These are phyloP conservation scores for Ibidorhyncha struthersii DNA, from an alignment of 2,113 vertebrate species.

Conservation along the genomic window DNA sequence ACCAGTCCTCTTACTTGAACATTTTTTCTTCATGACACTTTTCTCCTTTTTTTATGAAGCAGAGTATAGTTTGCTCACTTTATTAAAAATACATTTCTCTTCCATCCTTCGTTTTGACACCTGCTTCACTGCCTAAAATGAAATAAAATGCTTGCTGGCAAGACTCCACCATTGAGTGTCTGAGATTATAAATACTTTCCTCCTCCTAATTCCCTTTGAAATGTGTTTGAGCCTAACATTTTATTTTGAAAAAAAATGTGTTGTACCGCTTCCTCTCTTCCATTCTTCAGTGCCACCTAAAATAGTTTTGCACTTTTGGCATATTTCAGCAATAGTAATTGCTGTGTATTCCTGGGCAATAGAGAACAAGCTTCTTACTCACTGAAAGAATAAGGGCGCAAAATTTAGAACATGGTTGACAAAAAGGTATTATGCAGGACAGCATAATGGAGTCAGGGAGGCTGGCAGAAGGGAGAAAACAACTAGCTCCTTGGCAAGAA, in stretches of 20 bases:
- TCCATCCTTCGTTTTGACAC: conserved; percentile 44
- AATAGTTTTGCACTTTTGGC: background rate
- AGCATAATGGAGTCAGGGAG: background rate
- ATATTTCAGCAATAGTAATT: background rate
- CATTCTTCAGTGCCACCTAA: background rate
- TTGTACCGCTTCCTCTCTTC: background rate
- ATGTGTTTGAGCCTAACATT: background rate
- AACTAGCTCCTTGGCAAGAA: background rate
- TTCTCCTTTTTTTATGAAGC: conserved; percentile 72
- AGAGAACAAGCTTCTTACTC: background rate
- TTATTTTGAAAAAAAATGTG: background rate
- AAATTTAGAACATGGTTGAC: background rate
- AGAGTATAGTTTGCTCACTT: conserved; percentile 33
- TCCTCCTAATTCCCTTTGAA: conserved; percentile 18
- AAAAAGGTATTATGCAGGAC: background rate
- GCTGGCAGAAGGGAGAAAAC: background rate
- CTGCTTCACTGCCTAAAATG: conserved; percentile 28
- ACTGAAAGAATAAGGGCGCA: background rate
- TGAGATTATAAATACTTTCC: background rate
- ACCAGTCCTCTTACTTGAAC: conserved; percentile 56
- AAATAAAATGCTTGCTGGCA: conserved; percentile 45
- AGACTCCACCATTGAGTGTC: background rate
- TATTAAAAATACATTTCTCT: conserved; percentile 44
- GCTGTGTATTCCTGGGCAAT: background rate
- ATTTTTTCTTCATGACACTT: conserved; percentile 68